These are phyloP conservation scores for Alligator sinensis DNA, from an alignment of 2,113 vertebrate genomes.

Conservation along the genomic window DNA sequence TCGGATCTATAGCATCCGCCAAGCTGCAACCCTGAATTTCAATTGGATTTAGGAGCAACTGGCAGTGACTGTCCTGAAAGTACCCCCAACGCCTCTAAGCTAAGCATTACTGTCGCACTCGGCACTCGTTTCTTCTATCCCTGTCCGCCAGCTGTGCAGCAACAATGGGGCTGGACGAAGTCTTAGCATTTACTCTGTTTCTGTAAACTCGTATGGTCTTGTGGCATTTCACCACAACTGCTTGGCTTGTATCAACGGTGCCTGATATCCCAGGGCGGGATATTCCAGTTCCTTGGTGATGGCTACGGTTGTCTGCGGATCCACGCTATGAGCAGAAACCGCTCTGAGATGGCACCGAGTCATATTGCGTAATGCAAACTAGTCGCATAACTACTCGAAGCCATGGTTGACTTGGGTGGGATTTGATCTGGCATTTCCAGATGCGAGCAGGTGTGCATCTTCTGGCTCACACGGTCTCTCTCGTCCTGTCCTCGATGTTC, in stretches of 20 bases:
- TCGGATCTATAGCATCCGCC: neutral
- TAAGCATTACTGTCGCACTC: neutral
- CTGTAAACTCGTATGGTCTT: too few species aligned
- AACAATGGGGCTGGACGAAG: too few species aligned
- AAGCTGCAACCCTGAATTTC: neutral
- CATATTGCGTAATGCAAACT: neutral
- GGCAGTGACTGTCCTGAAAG: neutral
- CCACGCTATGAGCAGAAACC: neutral
- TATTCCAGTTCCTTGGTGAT: neutral
- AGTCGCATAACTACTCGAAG: too few species aligned
- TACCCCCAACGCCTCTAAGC: neutral
- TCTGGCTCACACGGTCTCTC: too few species aligned
- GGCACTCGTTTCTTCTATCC: too few species aligned
- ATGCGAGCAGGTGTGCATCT: too few species aligned
- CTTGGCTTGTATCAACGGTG: neutral
- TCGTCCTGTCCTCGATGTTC: neutral
- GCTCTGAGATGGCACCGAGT: neutral
- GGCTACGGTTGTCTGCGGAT: neutral
- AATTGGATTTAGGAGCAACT: neutral
- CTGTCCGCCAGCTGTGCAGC: too few species aligned
- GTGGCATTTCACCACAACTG: neutral
- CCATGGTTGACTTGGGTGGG: too few species aligned
- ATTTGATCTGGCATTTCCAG: too few species aligned
- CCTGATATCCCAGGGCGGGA: neutral
- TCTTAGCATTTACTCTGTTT: too few species aligned